Evolutionary conservation across 2,797 vertebrate species (phyloP).

Genomic region (Scyliorhinus canicula): DNA sequence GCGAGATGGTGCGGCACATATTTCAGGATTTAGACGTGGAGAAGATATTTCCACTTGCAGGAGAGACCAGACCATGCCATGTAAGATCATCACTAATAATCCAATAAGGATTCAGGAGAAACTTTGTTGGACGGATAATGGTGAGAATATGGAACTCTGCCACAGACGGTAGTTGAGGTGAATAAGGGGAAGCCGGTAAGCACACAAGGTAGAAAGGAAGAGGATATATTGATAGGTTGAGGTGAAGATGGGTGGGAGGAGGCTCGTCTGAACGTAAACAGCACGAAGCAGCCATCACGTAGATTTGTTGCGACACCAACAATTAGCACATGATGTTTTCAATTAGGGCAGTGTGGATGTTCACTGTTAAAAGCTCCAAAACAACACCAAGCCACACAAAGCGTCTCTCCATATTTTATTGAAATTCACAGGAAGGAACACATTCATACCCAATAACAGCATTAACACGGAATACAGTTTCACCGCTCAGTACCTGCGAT

Average conservation of each 20-base stretch:
- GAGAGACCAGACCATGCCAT: background rate
- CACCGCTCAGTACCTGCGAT: background rate
- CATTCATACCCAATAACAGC: background rate
- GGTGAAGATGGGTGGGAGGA: background rate
- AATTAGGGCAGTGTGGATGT: background rate
- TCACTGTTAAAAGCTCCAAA: background rate
- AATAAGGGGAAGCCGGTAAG: background rate
- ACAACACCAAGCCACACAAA: background rate
- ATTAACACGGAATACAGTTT: background rate
- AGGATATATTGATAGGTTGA: background rate
- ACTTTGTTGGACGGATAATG: background rate
- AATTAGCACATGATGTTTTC: background rate
- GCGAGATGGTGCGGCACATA: too few species aligned
- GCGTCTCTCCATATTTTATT: background rate
- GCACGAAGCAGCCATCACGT: background rate
- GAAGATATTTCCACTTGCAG: background rate
- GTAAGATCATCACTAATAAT: background rate
- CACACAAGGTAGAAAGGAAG: background rate
- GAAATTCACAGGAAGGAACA: conserved; percentile 17
- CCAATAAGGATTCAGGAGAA: too few species aligned
- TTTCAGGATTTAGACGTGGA: background rate
- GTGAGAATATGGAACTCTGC: background rate
- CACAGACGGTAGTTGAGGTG: background rate
- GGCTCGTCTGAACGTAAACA: background rate
- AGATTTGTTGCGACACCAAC: background rate